Evolutionary conservation across 2,113 vertebrate genomes (phyloP).

Genomic region (Datnioides undecimradiatus): DNA sequence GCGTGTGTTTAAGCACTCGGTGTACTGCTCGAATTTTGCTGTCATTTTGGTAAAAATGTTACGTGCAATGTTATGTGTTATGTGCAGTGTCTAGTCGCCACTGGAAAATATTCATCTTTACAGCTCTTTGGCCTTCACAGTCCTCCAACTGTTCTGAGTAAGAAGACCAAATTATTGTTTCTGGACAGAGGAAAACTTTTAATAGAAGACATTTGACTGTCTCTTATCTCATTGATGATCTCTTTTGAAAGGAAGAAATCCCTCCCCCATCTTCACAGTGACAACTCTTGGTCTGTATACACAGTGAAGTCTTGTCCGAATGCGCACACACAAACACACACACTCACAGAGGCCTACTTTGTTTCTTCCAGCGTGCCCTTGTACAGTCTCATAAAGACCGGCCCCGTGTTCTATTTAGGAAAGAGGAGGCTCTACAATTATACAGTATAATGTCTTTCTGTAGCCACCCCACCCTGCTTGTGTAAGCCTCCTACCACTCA

Average conservation of each 20-base stretch:
- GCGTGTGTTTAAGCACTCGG: not conserved
- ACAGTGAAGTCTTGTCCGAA: constrained; percentile 46
- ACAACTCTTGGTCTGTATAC: constrained; percentile 17
- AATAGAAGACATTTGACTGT: not conserved
- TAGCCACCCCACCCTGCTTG: constrained; percentile 50
- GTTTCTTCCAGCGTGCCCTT: constrained; percentile 46
- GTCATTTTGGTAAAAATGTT: not conserved
- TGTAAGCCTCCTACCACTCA: constrained; percentile 21
- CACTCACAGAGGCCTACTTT: constrained; percentile 33
- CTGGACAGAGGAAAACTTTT: not conserved
- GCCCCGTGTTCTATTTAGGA: constrained; percentile 58
- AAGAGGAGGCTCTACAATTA: constrained; percentile 63
- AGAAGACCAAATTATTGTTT: not conserved
- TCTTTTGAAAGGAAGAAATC: constrained; percentile 17
- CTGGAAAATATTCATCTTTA: not conserved
- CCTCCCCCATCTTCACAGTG: constrained; percentile 11
- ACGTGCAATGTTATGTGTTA: not conserved
- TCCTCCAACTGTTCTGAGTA: not conserved
- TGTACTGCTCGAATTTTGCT: not conserved
- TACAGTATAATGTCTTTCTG: constrained; percentile 34
- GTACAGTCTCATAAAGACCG: constrained; percentile 38
- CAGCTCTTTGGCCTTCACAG: not conserved
- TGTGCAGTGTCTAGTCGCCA: not conserved
- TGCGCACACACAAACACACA: constrained; percentile 15
- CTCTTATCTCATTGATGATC: constrained; percentile 42